Percentiles rank a stretch among this genome's conserved stretches.
Evolutionary conservation across 37 sponge, comb jelly and placozoan species (phyloP).

Genomic region (Dysidea cf. avara): DNA sequence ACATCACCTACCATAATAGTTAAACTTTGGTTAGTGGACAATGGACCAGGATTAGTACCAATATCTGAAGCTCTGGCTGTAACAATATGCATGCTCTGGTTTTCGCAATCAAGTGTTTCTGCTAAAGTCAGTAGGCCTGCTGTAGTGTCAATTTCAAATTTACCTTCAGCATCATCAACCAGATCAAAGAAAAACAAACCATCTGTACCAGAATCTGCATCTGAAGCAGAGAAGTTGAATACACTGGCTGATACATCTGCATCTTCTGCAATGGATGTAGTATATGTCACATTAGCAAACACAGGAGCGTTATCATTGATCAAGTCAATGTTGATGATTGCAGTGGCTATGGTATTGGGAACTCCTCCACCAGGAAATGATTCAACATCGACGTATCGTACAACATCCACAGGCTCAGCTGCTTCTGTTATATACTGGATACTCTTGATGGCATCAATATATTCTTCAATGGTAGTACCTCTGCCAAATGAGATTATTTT

Average conservation of each 20-base stretch:
- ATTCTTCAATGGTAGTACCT: constrained; percentile 17
- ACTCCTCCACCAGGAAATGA: constrained; percentile 70
- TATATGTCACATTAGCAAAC: constrained; percentile 2
- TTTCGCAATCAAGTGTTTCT: constrained; percentile 32
- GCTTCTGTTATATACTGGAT: constrained; percentile 60
- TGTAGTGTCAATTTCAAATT: constrained; percentile 2
- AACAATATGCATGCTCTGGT: constrained; percentile 8
- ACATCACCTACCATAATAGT: constrained; percentile 32
- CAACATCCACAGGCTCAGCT: constrained; percentile 44
- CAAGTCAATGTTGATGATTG: constrained; percentile 50
- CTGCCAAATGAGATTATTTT: constrained; percentile 54
- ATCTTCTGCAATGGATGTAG: constrained; percentile 27
- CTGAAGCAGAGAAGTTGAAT: constrained; percentile 32
- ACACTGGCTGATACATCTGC: not conserved
- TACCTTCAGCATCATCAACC: constrained; percentile 17
- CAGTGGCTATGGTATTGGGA: constrained; percentile 40
- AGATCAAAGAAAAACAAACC: constrained; percentile 32
- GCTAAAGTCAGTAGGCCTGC: constrained; percentile 14
- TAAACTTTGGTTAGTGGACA: constrained; percentile 40
- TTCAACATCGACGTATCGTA: constrained; percentile 65
- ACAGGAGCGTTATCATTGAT: constrained; percentile 71
- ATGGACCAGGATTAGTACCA: constrained; percentile 25
- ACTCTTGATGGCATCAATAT: constrained; percentile 41
- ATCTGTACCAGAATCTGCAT: constrained; percentile 49
- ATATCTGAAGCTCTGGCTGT: constrained; percentile 31